These are phyloP conservation scores for Cervus canadensis DNA, from an alignment of 2,113 vertebrate species.

Conservation along the genomic window DNA sequence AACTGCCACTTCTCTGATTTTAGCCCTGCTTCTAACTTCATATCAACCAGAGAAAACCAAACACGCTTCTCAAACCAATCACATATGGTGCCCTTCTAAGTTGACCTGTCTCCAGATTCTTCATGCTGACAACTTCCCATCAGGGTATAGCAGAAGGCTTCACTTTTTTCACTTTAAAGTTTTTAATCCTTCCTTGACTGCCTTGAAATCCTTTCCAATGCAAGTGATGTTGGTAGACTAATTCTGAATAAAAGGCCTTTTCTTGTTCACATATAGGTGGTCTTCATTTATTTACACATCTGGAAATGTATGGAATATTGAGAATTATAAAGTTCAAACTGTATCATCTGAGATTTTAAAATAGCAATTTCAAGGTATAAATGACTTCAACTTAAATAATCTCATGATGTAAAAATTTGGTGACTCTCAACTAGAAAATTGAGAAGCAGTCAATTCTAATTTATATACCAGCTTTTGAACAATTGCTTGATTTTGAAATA, in stretches of 20 bases:
- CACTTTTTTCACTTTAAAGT: not conserved
- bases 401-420: not conserved
- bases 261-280: not conserved
- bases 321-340: not conserved
- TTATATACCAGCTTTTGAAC: not conserved
- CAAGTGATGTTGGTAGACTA: not conserved
- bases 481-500: conserved; percentile 30
- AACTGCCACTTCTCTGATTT: not conserved
- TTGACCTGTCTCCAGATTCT: not conserved
- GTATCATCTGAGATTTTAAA: conserved; percentile 3
- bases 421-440: not conserved
- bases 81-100: not conserved
- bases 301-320: not conserved
- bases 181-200: not conserved
- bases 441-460: conserved; percentile 33
- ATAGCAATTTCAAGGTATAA: not conserved
- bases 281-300: not conserved
- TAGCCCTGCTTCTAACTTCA: not conserved
- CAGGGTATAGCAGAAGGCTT: not conserved
- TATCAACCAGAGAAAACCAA: not conserved
- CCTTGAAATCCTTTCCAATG: not conserved
- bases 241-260: not conserved
- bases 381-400: conserved; percentile 11
- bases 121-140: not conserved
- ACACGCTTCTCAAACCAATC: not conserved